Evolutionary conservation across 2,113 vertebrate species (phyloP).

Genomic region (Uria lomvia): DNA sequence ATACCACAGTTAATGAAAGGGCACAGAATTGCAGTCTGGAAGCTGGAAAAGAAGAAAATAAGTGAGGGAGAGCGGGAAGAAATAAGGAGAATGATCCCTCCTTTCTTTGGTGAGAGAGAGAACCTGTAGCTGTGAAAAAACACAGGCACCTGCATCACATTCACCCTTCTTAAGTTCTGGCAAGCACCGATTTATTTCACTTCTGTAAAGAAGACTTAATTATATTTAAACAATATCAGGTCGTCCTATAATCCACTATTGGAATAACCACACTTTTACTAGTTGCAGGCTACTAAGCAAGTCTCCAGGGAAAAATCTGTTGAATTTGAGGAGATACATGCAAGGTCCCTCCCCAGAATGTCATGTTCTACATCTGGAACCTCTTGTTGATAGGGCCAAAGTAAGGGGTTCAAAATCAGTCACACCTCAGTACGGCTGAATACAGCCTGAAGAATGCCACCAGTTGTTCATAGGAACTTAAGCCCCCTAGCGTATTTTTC

Average conservation of each 20-base stretch:
- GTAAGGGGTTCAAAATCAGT: neutral
- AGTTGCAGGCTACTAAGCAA: neutral
- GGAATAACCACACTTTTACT: neutral
- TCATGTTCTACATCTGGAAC: neutral
- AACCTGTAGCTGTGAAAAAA: neutral
- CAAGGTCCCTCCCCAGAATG: neutral
- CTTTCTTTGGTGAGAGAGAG: neutral
- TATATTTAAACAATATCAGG: neutral
- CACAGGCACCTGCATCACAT: neutral
- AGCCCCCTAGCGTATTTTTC: neutral
- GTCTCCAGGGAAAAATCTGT: neutral
- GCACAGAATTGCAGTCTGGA: neutral
- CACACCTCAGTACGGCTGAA: neutral
- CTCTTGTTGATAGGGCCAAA: neutral
- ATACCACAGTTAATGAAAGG: neutral
- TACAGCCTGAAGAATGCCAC: neutral
- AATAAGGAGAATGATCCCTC: neutral
- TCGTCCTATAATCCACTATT: neutral
- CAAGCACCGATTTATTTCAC: neutral
- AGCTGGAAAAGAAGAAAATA: neutral
- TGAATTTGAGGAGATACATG: neutral
- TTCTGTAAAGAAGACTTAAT: neutral
- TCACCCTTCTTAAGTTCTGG: neutral
- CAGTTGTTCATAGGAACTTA: neutral
- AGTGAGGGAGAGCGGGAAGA: neutral